Percentiles rank a stretch among this genome's conserved stretches.
phyloP scores from a whole-genome alignment of 2,113 vertebrate genomes.

The Morone saxatilis region DNA sequence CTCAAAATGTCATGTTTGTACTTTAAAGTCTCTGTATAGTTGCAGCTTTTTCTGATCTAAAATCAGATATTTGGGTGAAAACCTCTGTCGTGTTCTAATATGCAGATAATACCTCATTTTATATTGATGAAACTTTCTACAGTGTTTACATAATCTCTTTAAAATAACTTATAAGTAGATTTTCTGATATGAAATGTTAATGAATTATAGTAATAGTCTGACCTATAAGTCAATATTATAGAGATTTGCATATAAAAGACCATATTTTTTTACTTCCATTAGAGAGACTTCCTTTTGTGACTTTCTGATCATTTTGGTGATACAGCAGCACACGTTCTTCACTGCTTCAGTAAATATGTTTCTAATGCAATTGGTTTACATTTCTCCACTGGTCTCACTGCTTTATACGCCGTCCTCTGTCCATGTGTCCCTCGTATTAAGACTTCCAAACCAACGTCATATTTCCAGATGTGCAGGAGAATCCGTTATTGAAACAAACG shows the following conservation, averaged over 20 bases:
- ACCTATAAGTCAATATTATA: background rate
- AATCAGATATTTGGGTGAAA: background rate
- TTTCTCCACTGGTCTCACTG: constrained; percentile 8
- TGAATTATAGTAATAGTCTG: background rate
- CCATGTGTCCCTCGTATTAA: constrained; percentile 34
- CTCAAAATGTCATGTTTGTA: background rate
- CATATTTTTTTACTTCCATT: too few species aligned
- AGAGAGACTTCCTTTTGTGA: too few species aligned
- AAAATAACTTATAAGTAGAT: background rate
- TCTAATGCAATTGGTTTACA: background rate
- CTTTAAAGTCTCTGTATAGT: background rate
- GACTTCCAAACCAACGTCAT: constrained; percentile 67
- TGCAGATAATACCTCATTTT: background rate
- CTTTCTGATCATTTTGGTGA: background rate
- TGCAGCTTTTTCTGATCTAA: background rate
- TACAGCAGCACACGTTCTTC: background rate
- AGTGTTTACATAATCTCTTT: background rate
- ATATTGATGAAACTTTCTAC: background rate
- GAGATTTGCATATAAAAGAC: too few species aligned
- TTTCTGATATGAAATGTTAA: background rate
- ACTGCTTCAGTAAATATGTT: background rate
- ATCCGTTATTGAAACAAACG: constrained; percentile 80
- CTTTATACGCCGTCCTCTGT: constrained; percentile 36
- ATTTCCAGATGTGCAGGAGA: constrained; percentile 86
- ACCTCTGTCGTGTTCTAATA: background rate